Evolutionary conservation across 1,140 invertebrate species (phyloP).

Genomic region (Drosophila prosaltans): DNA sequence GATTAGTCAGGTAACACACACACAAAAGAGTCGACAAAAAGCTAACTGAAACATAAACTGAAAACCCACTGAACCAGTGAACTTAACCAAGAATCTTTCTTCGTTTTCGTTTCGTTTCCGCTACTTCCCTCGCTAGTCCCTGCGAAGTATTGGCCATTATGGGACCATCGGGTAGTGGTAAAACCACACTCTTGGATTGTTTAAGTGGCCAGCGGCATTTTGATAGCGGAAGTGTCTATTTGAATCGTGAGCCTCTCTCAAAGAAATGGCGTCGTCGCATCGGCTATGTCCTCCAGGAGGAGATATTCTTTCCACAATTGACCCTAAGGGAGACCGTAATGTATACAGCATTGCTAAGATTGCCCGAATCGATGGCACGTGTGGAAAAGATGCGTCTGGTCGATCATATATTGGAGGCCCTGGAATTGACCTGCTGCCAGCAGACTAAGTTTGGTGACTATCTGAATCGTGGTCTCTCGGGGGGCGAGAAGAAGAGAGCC

Average conservation of each 20-base stretch:
- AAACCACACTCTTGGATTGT: constrained; percentile 92
- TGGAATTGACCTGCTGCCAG: constrained; percentile 90
- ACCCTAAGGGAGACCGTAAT: constrained; percentile 91
- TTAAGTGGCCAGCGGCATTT: constrained; percentile 88
- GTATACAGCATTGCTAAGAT: constrained; percentile 88
- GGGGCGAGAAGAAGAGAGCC: constrained; percentile 93
- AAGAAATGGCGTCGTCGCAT: constrained; percentile 91
- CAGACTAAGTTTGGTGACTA: constrained; percentile 93
- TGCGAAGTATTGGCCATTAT: constrained; percentile 92
- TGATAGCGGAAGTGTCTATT: constrained; percentile 88
- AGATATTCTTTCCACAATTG: constrained; percentile 92
- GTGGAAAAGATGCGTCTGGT: constrained; percentile 91
- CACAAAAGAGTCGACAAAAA: constrained; percentile 5
- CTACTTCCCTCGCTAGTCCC: constrained; percentile 82
- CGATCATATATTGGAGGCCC: constrained; percentile 90
- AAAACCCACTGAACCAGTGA: constrained; percentile 53
- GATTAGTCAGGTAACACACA: constrained; percentile 85
- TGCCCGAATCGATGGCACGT: constrained; percentile 90
- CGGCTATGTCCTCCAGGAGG: constrained; percentile 93
- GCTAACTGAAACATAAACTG: neutral
- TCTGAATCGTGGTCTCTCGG: constrained; percentile 90
- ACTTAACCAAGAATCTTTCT: constrained; percentile 37
- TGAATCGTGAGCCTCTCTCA: constrained; percentile 90
- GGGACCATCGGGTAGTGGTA: constrained; percentile 92
- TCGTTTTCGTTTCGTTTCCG: constrained; percentile 13